Base-by-base conservation (phyloP, 2,113 vertebrate species). In the Dipodomys stephensi region DNA sequence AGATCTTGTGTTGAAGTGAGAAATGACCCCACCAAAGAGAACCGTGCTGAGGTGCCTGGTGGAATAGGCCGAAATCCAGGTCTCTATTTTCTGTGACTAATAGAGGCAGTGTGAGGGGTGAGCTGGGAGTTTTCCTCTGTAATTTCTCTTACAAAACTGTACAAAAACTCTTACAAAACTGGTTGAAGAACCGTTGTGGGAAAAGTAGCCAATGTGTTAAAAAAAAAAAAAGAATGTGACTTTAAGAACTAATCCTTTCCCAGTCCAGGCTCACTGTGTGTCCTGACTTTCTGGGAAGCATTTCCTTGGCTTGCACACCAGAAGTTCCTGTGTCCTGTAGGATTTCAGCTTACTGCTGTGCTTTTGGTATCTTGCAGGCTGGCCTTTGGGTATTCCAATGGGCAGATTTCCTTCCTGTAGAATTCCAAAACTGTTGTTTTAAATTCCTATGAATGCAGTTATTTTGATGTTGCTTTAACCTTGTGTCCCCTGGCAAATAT, bases 331-430 rank as follows among this genome's bases (percentile, higher is more conserved):
- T 92, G 80, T 92, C 49, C 64, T 88, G 28, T 94, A 87, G 64
- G 64, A 95, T 92, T 93, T 94, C 94, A 92, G 77, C 89, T 96
- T 94, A 81, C 78, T 89, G 62, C 62, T 87, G 79, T 28, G 91
- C 39, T 88, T 88, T 94, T 91, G 62, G 15, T 83, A 39, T 83
- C 80, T 87, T 91, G 68, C 62, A 87, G 7, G 87, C 62, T 93
- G 85, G 39, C 77, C 65, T 87, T 84, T 87, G 81, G 65, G n/a
- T 87, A 87, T 74, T 77, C 84, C 80, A 67, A 87, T 12, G n/a
- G 86, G 57, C 23, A 74, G 53, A 39, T 92, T 89, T 94, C 83
- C 88, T 95, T 96, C 95, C 94, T 92, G 88, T 83, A 88, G 88
- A 91, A 92, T 96, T 92, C 76, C 72, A 44, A 32, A 90, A 87